Percentiles rank a stretch among this genome's conserved stretches.
Conservation (phyloP, 2,113 vertebrate species). For the Phaetusa simplex region DNA sequence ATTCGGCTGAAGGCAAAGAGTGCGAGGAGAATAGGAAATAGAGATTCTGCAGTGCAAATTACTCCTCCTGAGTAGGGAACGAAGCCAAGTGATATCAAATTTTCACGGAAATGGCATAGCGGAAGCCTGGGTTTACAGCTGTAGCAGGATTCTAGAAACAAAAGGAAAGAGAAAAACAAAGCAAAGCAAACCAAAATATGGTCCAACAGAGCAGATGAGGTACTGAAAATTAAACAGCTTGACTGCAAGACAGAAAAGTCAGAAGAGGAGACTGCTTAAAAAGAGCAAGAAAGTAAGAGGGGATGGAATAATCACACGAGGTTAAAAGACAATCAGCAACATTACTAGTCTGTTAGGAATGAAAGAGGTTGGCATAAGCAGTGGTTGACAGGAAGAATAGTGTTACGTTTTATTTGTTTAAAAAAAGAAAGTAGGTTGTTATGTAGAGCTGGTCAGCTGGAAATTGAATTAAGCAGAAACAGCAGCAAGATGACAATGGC, state of each 20-base stretch:
- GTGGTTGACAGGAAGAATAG: background rate
- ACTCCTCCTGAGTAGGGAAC: background rate
- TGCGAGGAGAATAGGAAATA: background rate
- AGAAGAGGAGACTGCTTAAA: background rate
- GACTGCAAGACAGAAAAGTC: background rate
- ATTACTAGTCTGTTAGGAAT: background rate
- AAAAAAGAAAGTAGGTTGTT: background rate
- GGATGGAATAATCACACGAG: background rate
- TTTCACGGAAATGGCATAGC: background rate
- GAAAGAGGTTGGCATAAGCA: background rate
- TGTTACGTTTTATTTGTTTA: background rate
- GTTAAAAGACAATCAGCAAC: background rate
- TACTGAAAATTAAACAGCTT: background rate
- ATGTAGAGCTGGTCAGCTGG: background rate
- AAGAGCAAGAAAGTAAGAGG: background rate
- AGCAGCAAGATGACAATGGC: background rate
- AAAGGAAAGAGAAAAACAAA: background rate
- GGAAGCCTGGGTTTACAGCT: constrained; percentile 2
- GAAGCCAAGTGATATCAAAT: constrained; percentile 31
- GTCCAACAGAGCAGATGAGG: background rate
- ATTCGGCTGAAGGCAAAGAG: background rate
- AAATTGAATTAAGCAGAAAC: constrained; percentile 28
- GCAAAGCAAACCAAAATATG: background rate
- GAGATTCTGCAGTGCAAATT: background rate
- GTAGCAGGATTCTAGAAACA: constrained; percentile 16